Conservation (phyloP, 1,140 invertebrate genomes). For the Aphis craccivora region DNA sequence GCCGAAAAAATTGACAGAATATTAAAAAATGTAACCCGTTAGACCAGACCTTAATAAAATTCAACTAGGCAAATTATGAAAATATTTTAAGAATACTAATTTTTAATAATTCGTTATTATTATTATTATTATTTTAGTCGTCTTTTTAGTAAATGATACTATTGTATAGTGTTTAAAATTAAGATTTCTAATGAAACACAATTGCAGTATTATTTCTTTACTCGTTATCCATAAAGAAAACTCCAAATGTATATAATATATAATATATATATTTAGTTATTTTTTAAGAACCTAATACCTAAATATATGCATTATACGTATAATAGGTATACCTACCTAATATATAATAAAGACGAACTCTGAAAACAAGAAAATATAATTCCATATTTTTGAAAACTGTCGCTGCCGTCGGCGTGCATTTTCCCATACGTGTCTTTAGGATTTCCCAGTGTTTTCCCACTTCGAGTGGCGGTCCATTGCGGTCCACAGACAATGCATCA, state of each 20-base stretch:
- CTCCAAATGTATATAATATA: too few relatives aligned
- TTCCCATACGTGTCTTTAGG: slow-evolving; percentile 46
- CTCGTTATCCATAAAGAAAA: background rate
- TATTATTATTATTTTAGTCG: background rate
- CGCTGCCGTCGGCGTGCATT: background rate
- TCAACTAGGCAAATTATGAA: background rate
- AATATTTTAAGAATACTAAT: background rate
- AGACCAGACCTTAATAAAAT: background rate
- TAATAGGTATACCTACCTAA: background rate
- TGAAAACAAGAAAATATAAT: background rate
- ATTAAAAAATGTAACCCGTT: too few relatives aligned
- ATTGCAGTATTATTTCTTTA: background rate
- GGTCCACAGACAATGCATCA: slow-evolving; percentile 48
- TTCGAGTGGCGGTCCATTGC: slow-evolving; percentile 38
- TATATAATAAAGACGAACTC: background rate
- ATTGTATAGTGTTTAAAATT: background rate
- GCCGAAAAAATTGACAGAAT: background rate
- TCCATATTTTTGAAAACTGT: slow-evolving; percentile 18
- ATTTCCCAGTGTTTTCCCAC: slow-evolving; percentile 52
- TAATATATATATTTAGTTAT: background rate
- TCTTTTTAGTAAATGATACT: background rate
- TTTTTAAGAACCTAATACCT: background rate
- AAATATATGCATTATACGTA: background rate
- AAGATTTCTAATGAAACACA: background rate
- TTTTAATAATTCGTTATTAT: background rate